These are phyloP conservation scores for Pseudomyrmex concolor DNA, from an alignment of 1,140 invertebrate species.

Conservation along the genomic window DNA sequence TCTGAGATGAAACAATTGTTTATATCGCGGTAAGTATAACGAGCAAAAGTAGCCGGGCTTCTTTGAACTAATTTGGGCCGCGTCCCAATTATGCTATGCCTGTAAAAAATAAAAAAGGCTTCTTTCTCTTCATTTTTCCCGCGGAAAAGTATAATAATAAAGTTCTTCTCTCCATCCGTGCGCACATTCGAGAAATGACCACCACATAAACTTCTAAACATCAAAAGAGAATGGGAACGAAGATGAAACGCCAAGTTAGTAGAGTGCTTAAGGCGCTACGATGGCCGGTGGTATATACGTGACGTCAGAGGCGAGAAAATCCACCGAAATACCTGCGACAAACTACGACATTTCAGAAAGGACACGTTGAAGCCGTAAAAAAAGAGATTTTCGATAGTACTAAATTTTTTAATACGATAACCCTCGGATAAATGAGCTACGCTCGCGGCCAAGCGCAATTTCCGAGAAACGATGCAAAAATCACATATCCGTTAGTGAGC, in stretches of 20 bases:
- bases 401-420: neutral
- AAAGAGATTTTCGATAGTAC: neutral
- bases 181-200: conserved; percentile 15
- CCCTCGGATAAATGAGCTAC: too few species aligned
- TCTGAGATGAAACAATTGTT: conserved; percentile 1
- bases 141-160: conserved; percentile 10
- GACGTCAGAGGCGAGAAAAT: conserved; percentile 22
- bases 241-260: conserved; percentile 37
- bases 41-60: neutral
- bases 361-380: neutral
- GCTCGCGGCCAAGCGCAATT: too few species aligned
- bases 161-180: neutral
- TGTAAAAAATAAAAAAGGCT: neutral
- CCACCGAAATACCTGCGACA: conserved; percentile 12
- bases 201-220: conserved; percentile 25
- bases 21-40: neutral
- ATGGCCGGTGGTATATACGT: conserved; percentile 7
- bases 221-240: conserved; percentile 14
- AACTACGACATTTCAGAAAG: conserved; percentile 6
- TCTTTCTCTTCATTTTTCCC: neutral
- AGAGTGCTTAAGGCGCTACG: neutral
- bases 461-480: too few species aligned
- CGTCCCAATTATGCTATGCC: neutral
- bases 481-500: too few species aligned
- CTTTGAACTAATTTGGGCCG: neutral